Conservation (phyloP, 2,113 vertebrate genomes). For the Aplodontia rufa region DNA sequence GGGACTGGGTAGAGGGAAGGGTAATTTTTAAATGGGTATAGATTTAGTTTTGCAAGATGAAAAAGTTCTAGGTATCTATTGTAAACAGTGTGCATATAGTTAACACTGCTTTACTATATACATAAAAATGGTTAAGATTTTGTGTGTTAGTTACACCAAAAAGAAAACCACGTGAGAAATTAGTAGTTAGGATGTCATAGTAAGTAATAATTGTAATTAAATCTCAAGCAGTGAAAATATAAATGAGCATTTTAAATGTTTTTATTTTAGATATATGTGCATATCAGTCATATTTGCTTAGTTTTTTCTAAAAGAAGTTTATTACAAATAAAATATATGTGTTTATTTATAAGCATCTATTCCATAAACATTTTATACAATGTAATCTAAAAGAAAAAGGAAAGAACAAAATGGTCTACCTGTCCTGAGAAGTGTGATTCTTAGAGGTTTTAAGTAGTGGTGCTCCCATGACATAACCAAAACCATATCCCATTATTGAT, state of each 20-base stretch:
- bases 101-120: background rate
- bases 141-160: background rate
- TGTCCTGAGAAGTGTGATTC: background rate
- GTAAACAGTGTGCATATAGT: background rate
- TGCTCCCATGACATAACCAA: conserved; percentile 82
- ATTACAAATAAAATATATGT: background rate
- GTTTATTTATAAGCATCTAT: background rate
- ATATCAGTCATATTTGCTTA: background rate
- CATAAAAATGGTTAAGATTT: background rate
- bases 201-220: background rate
- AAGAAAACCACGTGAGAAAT: background rate
- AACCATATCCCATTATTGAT: conserved; percentile 82
- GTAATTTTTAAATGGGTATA: background rate
- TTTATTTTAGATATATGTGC: background rate
- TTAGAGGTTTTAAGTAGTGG: conserved; percentile 76
- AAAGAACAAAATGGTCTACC: conserved; percentile 77
- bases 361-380: conserved; percentile 15
- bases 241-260: background rate
- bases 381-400: background rate
- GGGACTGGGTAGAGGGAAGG: background rate
- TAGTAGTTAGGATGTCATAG: background rate
- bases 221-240: background rate
- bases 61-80: background rate
- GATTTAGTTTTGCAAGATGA: background rate
- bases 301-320: background rate